phyloP scores from a whole-genome alignment of 2,113 vertebrate species.

The Sinosuthora webbiana region DNA sequence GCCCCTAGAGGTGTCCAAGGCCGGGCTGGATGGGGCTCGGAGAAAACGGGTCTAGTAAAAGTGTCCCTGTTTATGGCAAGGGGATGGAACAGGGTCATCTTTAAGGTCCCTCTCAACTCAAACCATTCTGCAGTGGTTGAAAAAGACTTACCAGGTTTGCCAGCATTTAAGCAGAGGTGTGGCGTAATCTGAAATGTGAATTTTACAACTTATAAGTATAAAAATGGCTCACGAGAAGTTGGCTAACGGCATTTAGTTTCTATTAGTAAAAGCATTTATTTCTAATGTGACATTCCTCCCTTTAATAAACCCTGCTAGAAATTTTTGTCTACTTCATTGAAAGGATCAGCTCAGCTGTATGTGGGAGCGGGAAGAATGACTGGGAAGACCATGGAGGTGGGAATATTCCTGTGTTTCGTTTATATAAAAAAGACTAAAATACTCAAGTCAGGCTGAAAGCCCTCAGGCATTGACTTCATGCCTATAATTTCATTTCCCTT shows the following conservation, averaged over 20 bases:
- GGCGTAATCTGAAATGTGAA: accelerated
- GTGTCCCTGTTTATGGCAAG: background rate
- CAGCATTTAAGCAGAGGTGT: background rate
- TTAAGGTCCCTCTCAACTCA: background rate
- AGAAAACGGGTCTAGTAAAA: background rate
- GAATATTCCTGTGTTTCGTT: background rate
- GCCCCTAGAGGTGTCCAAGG: background rate
- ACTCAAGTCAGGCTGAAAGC: background rate
- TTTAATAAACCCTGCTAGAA: background rate
- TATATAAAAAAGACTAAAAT: background rate
- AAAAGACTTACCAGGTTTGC: background rate
- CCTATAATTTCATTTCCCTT: background rate
- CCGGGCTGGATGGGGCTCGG: background rate
- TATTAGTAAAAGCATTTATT: background rate
- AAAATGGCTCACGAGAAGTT: background rate
- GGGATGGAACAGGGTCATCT: background rate
- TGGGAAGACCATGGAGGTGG: background rate
- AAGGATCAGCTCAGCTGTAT: background rate
- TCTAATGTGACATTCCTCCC: background rate
- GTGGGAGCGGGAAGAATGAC: background rate
- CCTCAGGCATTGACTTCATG: background rate
- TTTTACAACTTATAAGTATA: background rate
- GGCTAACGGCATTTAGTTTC: background rate
- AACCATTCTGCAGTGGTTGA: background rate
- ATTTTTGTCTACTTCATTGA: background rate